Percentiles rank a stretch among this genome's conserved stretches.
Conservation (phyloP, 2,113 vertebrate genomes). For the Dolichallabes microphthalmus region DNA sequence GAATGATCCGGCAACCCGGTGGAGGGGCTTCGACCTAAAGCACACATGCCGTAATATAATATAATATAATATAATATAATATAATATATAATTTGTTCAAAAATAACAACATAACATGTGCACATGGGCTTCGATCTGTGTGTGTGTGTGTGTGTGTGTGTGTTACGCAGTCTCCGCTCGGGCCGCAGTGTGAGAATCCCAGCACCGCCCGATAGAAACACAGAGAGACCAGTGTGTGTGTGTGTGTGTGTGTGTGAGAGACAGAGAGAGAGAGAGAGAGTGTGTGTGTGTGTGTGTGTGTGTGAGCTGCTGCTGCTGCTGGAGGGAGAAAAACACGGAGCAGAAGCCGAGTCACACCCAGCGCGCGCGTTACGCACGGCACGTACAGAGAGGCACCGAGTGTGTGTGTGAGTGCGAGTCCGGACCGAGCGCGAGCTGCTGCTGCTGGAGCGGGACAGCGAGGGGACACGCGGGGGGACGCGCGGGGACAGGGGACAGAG, state of each 20-base stretch:
- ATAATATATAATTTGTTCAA: not conserved
- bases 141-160: not conserved
- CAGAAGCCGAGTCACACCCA: slow-evolving; percentile 25
- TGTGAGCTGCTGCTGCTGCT: too few species aligned
- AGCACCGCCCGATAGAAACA: slow-evolving; percentile 23
- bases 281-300: too few species aligned
- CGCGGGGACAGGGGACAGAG: not conserved
- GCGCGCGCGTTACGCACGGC: not conserved
- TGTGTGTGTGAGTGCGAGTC: too few species aligned
- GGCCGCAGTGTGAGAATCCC: slow-evolving; percentile 40
- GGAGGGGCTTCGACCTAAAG: not conserved
- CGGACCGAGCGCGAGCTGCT: not conserved
- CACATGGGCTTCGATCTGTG: not conserved
- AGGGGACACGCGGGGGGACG: not conserved
- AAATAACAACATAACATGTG: not conserved
- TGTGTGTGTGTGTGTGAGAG: too few species aligned
- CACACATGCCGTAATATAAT: not conserved
- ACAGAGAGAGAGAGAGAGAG: too few species aligned
- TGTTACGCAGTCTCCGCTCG: slow-evolving; percentile 43
- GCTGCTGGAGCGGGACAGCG: not conserved
- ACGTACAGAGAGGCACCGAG: too few species aligned
- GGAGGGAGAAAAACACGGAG: not conserved
- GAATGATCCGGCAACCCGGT: not conserved
- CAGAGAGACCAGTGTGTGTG: too few species aligned
- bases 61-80: not conserved